Evolutionary conservation across 2,113 vertebrate species (phyloP), one percentile per base, ranked within the genome.

Genomic region (Oncorhynchus keta): DNA sequence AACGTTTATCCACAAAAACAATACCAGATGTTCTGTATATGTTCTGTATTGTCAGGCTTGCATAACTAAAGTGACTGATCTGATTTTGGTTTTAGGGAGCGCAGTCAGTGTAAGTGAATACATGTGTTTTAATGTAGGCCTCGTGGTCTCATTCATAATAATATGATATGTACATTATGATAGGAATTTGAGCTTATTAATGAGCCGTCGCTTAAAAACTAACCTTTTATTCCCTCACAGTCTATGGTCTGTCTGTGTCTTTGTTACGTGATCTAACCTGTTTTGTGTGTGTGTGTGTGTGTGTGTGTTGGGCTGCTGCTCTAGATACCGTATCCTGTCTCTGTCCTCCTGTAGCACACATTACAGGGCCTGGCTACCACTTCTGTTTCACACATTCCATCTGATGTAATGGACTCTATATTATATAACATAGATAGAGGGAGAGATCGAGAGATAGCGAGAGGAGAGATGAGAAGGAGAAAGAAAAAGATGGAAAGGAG

Each of bases 381-480:
- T 82, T 5, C 67, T 49, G 68, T 75, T 80, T 32, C 67, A n/a
- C 24, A 2, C 51, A 65, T 64, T 79, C 72, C 82, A 62, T 76
- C 75, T 68, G 75, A 51, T 79, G 69, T 85, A 81, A 85, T 83
- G 79, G 81, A 78, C 73, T 81, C 32, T 76, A 64, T 83, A 85
- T 76, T 76, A 72, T 78, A 81, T 81, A 14, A 49, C 39, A 68
- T 3, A 28, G 35, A 64, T 20, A 45, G 71, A 3, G 66, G 18
- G 65, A 57, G 49, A 16, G 28, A 30, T 49, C n/a, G 24, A 64
- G 45, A 59, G 49, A 5, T 7, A 18, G 8, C 8, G 70, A 24
- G 72, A 75, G 35, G 35, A 39, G 35, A 32, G 32, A 35, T 7
- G 61, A 22, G 18, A 62, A 20, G 61, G 51, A 55, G 51, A 55